phyloP scores from a whole-genome alignment of 2,888 invertebrate genomes.

The Ophioninae sp. region DNA sequence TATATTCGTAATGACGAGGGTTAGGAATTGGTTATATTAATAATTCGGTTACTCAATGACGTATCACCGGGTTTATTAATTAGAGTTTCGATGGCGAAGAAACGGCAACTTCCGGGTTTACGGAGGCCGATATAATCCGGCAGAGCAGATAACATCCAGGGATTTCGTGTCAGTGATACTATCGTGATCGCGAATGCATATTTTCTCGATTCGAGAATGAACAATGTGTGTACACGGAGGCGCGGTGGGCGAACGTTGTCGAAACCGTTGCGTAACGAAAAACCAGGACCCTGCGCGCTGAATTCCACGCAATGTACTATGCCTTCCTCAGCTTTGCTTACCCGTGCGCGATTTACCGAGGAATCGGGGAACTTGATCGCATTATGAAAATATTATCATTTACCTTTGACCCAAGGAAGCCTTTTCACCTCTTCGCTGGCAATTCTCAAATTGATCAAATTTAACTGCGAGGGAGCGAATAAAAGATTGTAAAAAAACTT shows the following conservation, averaged over 20 bases:
- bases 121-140: not conserved
- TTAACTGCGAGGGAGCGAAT: too few relatives aligned
- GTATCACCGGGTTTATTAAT: not conserved
- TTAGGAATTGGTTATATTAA: too few relatives aligned
- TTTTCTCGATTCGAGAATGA: conserved; percentile 51
- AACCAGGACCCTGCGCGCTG: conserved; percentile 49
- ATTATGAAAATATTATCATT: conserved; percentile 48
- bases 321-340: conserved; percentile 37
- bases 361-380: conserved; percentile 46
- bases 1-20: too few relatives aligned
- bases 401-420: conserved; percentile 11
- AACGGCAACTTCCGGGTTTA: not conserved
- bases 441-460: not conserved
- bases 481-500: not conserved
- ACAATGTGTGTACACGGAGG: conserved; percentile 35
- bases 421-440: conserved; percentile 47
- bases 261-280: conserved; percentile 55
- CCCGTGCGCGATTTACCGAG: conserved; percentile 32
- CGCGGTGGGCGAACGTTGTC: conserved; percentile 40
- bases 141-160: conserved; percentile 10
- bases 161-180: conserved; percentile 33
- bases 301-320: conserved; percentile 49
- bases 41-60: too few relatives aligned
- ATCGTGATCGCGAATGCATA: conserved; percentile 29
- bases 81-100: not conserved